A percentile compares a stretch with the other conserved stretches of the same genome.
These are phyloP conservation scores for Scleropages formosus DNA, from an alignment of 2,797 vertebrate genomes.

Conservation along the genomic window DNA sequence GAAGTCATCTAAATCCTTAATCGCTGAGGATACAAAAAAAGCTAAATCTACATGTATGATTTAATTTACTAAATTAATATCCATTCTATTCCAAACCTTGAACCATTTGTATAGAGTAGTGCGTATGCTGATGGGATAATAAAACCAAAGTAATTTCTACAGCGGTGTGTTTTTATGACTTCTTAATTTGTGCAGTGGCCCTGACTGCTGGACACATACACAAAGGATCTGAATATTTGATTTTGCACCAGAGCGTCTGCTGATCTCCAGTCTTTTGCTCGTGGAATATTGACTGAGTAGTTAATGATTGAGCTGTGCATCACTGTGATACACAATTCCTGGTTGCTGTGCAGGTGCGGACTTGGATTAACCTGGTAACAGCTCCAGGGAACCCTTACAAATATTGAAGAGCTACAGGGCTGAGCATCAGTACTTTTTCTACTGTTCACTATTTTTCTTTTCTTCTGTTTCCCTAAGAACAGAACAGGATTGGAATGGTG, in stretches of 20 bases:
- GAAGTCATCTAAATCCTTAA: too few species aligned
- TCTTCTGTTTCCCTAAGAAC: constrained; percentile 22
- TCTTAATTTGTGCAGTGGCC: constrained; percentile 15
- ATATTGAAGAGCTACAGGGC: constrained; percentile 6
- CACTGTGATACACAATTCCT: constrained; percentile 39
- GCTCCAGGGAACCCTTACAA: constrained; percentile 16
- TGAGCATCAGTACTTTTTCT: constrained; percentile 17
- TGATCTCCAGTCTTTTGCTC: constrained; percentile 35
- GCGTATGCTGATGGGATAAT: too few species aligned
- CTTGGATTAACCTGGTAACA: constrained; percentile 41
- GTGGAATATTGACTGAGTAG: constrained; percentile 49
- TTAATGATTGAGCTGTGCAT: constrained; percentile 67
- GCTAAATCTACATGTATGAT: too few species aligned
- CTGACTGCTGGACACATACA: neutral
- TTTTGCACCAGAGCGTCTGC: constrained; percentile 44
- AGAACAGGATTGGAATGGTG: neutral
- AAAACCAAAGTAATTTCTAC: neutral
- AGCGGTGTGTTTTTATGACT: constrained; percentile 25
- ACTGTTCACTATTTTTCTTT: neutral
- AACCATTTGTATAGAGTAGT: too few species aligned
- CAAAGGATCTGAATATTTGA: neutral
- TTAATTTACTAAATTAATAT: too few species aligned
- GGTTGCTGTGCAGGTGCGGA: constrained; percentile 66
- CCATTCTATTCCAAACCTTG: too few species aligned
- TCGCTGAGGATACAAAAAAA: too few species aligned